These are phyloP conservation scores for Pseudomyrmex flavicornis DNA, from an alignment of 1,140 invertebrate species.

Conservation along the genomic window DNA sequence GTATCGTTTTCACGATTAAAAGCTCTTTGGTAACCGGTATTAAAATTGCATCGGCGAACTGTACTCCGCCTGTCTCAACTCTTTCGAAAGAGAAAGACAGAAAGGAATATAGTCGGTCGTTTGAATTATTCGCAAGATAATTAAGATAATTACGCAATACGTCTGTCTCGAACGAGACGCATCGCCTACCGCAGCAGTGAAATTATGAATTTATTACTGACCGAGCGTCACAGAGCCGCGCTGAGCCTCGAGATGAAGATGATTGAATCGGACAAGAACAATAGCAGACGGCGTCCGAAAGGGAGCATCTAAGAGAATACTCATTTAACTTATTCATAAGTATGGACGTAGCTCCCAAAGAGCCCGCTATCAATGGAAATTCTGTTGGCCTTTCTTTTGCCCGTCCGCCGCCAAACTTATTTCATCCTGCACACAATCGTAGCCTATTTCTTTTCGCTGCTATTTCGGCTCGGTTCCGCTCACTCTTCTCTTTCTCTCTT, in stretches of 20 bases:
- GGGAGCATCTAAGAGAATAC: not conserved
- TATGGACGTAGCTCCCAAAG: not conserved
- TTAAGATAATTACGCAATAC: slow-evolving; percentile 30
- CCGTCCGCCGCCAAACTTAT: slow-evolving; percentile 43
- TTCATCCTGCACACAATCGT: slow-evolving; percentile 48
- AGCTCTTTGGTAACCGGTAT: not conserved
- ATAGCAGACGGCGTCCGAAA: not conserved
- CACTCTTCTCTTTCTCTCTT: not conserved
- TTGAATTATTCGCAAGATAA: slow-evolving; percentile 36
- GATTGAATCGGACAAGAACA: not conserved
- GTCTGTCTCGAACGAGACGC: not conserved
- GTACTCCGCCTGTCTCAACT: not conserved
- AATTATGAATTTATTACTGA: slow-evolving; percentile 20
- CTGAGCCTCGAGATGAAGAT: not conserved
- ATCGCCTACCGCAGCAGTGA: not conserved
- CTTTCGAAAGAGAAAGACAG: not conserved
- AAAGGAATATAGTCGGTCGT: not conserved
- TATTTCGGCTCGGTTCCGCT: slow-evolving; percentile 20
- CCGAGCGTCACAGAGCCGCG: not conserved
- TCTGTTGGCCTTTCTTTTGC: slow-evolving; percentile 21
- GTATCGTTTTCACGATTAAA: slow-evolving; percentile 24
- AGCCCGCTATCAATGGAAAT: slow-evolving; percentile 9
- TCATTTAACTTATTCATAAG: slow-evolving; percentile 45
- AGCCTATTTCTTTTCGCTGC: slow-evolving; percentile 47
- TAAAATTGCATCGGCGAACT: slow-evolving; percentile 18